A percentile compares a stretch with the other conserved stretches of the same genome.
phyloP scores from a whole-genome alignment of 2,888 invertebrate species.

The Mongoloraphidia duomilia region DNA sequence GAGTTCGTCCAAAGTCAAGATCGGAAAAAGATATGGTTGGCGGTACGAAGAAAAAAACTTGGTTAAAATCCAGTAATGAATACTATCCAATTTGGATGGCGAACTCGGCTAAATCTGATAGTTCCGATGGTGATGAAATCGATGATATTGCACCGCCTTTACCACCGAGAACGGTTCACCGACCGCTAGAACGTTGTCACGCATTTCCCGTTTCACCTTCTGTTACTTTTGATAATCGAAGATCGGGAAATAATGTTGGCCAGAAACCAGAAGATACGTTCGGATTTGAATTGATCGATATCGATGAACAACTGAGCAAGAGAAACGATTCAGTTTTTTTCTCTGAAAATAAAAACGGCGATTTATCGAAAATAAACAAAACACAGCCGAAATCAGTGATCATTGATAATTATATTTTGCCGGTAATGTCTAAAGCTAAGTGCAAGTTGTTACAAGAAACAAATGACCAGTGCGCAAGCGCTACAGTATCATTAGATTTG shows the following conservation, averaged over 20 bases:
- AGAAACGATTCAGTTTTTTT: constrained; percentile 6
- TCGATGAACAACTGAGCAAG: constrained; percentile 44
- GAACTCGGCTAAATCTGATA: constrained; percentile 32
- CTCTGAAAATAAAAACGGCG: constrained; percentile 8
- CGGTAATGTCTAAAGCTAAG: constrained; percentile 35
- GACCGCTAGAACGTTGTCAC: constrained; percentile 58
- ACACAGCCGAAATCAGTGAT: constrained; percentile 50
- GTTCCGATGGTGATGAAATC: constrained; percentile 24
- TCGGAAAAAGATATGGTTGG: constrained; percentile 13
- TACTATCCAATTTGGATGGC: constrained; percentile 58
- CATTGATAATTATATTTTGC: constrained; percentile 59
- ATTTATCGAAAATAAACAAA: constrained; percentile 9
- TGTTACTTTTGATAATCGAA: constrained; percentile 45
- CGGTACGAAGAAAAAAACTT: constrained; percentile 52
- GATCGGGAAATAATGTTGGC: constrained; percentile 39
- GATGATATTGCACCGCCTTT: constrained; percentile 48
- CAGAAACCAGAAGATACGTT: constrained; percentile 63
- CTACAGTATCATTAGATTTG: no score
- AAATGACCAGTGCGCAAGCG: no score
- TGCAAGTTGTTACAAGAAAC: no score
- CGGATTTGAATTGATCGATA: constrained; percentile 71
- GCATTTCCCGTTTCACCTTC: constrained; percentile 42
- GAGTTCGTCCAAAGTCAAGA: no score
- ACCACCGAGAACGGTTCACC: constrained; percentile 57
- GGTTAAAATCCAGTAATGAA: constrained; percentile 42